phyloP scores from a whole-genome alignment of 2,797 vertebrate genomes.

The Orientallactaga sibirica region DNA sequence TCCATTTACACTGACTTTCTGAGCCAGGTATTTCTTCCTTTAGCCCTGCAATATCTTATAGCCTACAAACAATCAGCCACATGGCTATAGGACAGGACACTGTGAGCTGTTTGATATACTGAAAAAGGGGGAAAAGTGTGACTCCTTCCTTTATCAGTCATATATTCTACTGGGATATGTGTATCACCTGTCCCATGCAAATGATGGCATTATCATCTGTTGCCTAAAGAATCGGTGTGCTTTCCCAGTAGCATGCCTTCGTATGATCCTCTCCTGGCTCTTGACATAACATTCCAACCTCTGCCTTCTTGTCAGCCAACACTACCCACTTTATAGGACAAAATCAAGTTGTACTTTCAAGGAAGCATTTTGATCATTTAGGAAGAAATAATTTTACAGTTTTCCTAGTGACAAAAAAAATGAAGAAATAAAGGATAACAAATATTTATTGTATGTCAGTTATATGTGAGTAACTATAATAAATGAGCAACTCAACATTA shows the following conservation, averaged over 20 bases:
- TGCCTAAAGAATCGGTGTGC: neutral
- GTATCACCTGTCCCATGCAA: neutral
- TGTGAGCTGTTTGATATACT: neutral
- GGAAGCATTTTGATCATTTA: neutral
- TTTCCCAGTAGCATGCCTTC: neutral
- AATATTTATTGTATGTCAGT: neutral
- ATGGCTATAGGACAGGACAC: neutral
- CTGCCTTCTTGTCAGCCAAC: neutral
- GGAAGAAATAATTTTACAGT: neutral
- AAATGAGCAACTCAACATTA: neutral
- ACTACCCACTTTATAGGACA: neutral
- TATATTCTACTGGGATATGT: neutral
- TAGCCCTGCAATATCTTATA: neutral
- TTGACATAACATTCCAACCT: neutral
- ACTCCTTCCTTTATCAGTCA: neutral
- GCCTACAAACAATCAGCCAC: neutral
- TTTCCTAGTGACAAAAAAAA: neutral
- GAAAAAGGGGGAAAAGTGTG: neutral
- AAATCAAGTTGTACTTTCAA: neutral
- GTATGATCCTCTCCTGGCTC: neutral
- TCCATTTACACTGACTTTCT: neutral
- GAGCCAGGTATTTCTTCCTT: neutral
- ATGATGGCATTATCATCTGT: neutral
- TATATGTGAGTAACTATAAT: neutral
- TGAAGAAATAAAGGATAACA: neutral